Evolutionary conservation across 2,888 invertebrate genomes (phyloP).

Genomic region (Augiades crinisus): DNA sequence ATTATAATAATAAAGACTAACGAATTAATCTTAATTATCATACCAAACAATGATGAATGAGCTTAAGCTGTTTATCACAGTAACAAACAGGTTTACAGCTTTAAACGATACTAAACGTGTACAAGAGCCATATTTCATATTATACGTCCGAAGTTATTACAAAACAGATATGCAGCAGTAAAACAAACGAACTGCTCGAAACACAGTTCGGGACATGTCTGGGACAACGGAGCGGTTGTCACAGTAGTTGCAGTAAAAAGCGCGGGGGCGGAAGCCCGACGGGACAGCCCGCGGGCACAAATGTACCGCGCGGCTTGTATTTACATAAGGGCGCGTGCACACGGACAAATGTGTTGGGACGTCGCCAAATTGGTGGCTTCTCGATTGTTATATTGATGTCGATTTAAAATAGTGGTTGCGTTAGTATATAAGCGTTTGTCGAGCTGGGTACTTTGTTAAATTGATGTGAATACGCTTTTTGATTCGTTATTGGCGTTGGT

Average conservation of each 20-base stretch:
- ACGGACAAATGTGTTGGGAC: not conserved
- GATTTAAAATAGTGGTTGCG: too few species aligned
- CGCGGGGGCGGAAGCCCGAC: conserved; percentile 41
- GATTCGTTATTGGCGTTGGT: too few species aligned
- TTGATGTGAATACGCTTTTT: too few species aligned
- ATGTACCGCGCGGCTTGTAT: conserved; percentile 46
- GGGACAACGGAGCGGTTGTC: conserved; percentile 20
- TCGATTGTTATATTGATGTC: not conserved
- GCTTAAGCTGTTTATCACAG: not conserved
- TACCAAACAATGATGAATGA: too few species aligned
- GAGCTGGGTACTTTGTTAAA: too few species aligned
- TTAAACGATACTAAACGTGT: too few species aligned
- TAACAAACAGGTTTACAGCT: not conserved
- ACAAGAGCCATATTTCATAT: not conserved
- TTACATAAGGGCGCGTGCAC: conserved; percentile 40
- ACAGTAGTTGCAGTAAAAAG: conserved; percentile 31
- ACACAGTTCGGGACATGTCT: conserved; percentile 13
- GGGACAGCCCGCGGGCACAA: conserved; percentile 28
- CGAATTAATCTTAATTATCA: too few species aligned
- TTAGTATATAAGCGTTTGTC: too few species aligned
- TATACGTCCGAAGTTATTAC: not conserved
- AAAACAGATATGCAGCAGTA: conserved; percentile 5
- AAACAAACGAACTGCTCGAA: conserved; percentile 5
- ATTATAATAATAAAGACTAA: too few species aligned
- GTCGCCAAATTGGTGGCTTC: not conserved